Percentiles rank a stretch among this genome's conserved stretches.
phyloP scores from a whole-genome alignment of 2,797 vertebrate species.

The Aselliscus stoliczkanus region DNA sequence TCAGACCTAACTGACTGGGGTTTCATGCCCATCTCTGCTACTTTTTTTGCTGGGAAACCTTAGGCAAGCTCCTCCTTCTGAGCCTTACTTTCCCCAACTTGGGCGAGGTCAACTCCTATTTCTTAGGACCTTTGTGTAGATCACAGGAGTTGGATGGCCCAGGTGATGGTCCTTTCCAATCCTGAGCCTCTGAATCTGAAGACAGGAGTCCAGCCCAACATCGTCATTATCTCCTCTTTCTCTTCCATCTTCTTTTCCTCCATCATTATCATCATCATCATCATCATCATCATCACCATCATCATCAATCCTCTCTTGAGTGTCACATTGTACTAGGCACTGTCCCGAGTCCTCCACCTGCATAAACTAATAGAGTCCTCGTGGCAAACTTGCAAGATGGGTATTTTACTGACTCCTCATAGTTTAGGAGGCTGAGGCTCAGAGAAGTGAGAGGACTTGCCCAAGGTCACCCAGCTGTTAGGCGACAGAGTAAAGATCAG shows the following conservation, averaged over 20 bases:
- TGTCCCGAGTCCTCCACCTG: neutral
- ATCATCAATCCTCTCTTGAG: neutral
- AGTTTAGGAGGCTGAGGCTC: neutral
- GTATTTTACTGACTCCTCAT: neutral
- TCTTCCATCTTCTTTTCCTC: neutral
- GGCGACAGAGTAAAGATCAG: neutral
- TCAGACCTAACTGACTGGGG: neutral
- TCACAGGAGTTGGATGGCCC: neutral
- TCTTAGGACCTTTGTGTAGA: neutral
- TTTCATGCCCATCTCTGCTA: neutral
- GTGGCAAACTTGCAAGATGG: neutral
- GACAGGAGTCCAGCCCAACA: neutral
- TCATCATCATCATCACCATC: neutral
- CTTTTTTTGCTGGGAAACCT: neutral
- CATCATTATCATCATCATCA: too few species aligned
- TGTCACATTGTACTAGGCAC: neutral
- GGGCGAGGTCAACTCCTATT: neutral
- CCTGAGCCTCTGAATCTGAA: neutral
- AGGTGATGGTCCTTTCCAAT: neutral
- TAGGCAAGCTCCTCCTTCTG: neutral
- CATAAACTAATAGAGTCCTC: neutral
- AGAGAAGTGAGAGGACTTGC: neutral
- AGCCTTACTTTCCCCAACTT: neutral
- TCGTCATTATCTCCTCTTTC: too few species aligned
- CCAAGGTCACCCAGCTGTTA: neutral